These are phyloP conservation scores for Pristionchus japonicus DNA, from an alignment of 2,888 invertebrate species.

Conservation along the genomic window DNA sequence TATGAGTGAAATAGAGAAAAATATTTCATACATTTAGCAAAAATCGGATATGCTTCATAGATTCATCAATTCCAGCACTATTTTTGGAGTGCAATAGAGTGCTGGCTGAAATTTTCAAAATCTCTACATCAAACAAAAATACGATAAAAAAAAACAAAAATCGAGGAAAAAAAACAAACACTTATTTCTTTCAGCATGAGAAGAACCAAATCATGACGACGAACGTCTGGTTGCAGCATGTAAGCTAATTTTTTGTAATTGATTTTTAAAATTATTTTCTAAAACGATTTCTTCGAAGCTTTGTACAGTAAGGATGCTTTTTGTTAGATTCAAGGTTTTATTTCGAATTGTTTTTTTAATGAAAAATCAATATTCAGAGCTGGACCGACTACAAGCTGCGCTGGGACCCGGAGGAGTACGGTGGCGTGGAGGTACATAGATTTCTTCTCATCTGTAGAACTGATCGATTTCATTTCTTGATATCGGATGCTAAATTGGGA, in stretches of 20 bases:
- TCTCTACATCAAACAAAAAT: no score
- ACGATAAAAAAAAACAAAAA: background rate
- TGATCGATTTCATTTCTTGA: background rate
- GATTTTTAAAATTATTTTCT: no score
- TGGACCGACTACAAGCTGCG: conserved; percentile 75
- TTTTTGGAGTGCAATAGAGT: no score
- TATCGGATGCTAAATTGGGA: no score
- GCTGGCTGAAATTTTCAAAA: no score
- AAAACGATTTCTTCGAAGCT: no score
- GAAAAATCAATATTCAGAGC: conserved; percentile 61
- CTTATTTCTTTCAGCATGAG: conserved; percentile 82
- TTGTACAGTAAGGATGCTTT: no score
- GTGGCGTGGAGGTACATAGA: conserved; percentile 72
- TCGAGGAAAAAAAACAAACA: background rate
- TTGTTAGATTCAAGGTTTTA: no score
- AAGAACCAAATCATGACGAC: conserved; percentile 75
- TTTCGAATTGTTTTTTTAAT: background rate
- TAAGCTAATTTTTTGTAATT: conserved; percentile 52
- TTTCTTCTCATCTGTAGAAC: background rate
- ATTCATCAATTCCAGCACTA: background rate
- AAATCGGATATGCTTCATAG: no score
- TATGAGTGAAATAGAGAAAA: no score
- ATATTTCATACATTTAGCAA: no score
- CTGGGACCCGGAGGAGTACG: conserved; percentile 75
- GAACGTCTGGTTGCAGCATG: conserved; percentile 75